Conservation (phyloP, 2,113 vertebrate species). For the Riparia riparia region DNA sequence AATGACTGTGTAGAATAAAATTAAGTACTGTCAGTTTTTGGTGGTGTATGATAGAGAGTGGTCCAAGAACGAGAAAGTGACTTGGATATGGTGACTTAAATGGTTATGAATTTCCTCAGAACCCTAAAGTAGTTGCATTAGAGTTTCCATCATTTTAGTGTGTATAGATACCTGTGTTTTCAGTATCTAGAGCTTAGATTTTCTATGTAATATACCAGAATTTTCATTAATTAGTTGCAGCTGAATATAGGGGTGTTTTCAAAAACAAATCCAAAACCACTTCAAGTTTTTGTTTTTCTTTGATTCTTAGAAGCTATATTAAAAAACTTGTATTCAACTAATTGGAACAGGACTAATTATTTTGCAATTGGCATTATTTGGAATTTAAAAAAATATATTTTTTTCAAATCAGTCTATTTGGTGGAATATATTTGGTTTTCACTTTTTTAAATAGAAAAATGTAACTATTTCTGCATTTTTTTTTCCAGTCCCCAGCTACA, state of each 20-base stretch:
- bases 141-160: background rate
- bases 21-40: background rate
- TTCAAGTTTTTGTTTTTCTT: background rate
- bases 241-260: background rate
- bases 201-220: background rate
- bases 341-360: background rate
- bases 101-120: background rate
- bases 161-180: background rate
- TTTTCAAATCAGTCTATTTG: background rate
- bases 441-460: background rate
- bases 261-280: background rate
- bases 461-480: background rate
- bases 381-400: background rate
- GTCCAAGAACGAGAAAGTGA: background rate
- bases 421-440: background rate
- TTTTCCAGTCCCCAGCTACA: slow-evolving; percentile 78
- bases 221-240: background rate
- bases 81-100: background rate
- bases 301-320: background rate
- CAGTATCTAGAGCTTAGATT: background rate
- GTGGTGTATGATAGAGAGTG: background rate
- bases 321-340: background rate
- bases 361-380: background rate
- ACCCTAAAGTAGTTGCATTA: background rate
- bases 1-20: background rate